Conservation (phyloP, 1,140 invertebrate genomes). For the Saxidomus purpurata region DNA sequence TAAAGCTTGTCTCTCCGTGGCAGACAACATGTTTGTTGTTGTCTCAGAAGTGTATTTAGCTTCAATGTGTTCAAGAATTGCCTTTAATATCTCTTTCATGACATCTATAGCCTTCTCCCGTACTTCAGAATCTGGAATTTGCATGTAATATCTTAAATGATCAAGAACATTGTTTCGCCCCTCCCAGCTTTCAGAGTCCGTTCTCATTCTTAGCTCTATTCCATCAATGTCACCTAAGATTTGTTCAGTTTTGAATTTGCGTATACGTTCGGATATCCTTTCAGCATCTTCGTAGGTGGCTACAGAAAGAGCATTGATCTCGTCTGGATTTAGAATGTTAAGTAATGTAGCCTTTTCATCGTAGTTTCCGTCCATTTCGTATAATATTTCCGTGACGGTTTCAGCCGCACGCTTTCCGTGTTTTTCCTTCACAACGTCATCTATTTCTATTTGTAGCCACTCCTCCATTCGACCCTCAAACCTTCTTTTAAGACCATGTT, state of each 20-base stretch:
- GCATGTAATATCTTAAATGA: conserved; percentile 45
- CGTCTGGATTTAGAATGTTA: conserved; percentile 56
- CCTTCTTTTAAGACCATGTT: conserved; percentile 8
- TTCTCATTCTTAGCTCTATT: conserved; percentile 31
- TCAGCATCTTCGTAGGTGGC: conserved; percentile 48
- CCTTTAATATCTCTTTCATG: not conserved
- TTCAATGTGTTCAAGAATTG: conserved; percentile 51
- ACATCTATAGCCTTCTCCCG: not conserved
- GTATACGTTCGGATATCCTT: conserved; percentile 39
- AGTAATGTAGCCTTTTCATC: conserved; percentile 45
- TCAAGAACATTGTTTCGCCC: conserved; percentile 2
- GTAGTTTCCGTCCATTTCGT: conserved; percentile 38
- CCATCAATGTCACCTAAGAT: conserved; percentile 40
- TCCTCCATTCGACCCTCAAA: conserved; percentile 29
- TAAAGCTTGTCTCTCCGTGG: conserved; percentile 36
- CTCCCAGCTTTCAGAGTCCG: conserved; percentile 55
- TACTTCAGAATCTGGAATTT: conserved; percentile 22
- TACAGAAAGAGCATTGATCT: conserved; percentile 45
- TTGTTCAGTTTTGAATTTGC: conserved; percentile 47
- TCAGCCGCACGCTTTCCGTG: conserved; percentile 23
- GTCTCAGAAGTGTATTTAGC: conserved; percentile 31
- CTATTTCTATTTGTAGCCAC: conserved; percentile 51
- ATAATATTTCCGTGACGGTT: conserved; percentile 27
- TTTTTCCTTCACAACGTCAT: conserved; percentile 53
- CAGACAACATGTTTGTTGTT: conserved; percentile 56